A percentile compares a stretch with the other conserved stretches of the same genome.
Conservation (phyloP, 2,113 vertebrate genomes). For the Aldabrachelys gigantea region DNA sequence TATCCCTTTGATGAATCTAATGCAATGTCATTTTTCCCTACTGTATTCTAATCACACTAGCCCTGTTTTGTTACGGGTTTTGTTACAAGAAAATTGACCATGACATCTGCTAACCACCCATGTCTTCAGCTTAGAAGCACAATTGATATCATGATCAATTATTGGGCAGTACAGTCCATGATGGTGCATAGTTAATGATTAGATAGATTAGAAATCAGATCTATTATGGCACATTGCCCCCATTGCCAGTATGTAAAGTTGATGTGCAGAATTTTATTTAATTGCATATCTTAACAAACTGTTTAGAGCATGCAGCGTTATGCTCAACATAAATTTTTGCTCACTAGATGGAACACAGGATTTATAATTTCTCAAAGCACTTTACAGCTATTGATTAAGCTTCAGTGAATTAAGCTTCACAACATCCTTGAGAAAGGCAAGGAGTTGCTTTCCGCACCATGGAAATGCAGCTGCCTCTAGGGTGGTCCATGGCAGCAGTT, state of each 20-base stretch:
- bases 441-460: not conserved
- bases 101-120: not conserved
- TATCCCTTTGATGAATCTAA: not conserved
- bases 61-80: not conserved
- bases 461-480: not conserved
- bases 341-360: not conserved
- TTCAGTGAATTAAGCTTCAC: not conserved
- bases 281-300: not conserved
- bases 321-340: not conserved
- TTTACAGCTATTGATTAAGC: not conserved
- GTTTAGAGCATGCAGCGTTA: not conserved
- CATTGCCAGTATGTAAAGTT: not conserved
- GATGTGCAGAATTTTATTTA: not conserved
- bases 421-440: not conserved
- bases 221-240: not conserved
- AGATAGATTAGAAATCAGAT: slow-evolving; percentile 27
- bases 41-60: not conserved
- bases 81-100: slow-evolving; percentile 9
- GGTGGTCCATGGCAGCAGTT: not conserved
- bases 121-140: slow-evolving; percentile 4
- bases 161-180: not conserved
- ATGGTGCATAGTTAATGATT: not conserved
- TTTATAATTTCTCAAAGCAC: not conserved
- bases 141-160: not conserved
- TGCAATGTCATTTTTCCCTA: not conserved